A percentile compares a stretch with the other conserved stretches of the same genome.
Conservation (phyloP, 2,888 invertebrate species). For the Drosophila pegasa region DNA sequence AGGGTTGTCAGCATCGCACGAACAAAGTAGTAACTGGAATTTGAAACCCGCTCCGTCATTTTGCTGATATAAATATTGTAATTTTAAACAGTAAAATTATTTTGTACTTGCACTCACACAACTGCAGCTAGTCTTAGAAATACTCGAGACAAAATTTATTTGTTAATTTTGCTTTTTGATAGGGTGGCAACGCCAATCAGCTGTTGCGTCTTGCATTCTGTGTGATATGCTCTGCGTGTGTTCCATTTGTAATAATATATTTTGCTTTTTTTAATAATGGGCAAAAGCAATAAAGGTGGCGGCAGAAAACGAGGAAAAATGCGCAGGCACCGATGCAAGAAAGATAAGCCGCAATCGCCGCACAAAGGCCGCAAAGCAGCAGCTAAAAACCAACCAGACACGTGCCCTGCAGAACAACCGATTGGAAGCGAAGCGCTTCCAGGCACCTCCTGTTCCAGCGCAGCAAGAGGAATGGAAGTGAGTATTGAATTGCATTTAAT, state of each 20-base stretch:
- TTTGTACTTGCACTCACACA: background rate
- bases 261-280: conserved; percentile 10
- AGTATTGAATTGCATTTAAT: conserved; percentile 22
- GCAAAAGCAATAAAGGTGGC: conserved; percentile 11
- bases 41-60: no score
- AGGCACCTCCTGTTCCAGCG: background rate
- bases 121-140: background rate
- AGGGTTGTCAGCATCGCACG: conserved; percentile 34
- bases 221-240: background rate
- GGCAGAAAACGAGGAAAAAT: background rate
- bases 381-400: conserved; percentile 9
- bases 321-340: conserved; percentile 13
- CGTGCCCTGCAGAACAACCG: conserved; percentile 14
- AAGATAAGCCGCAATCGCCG: background rate
- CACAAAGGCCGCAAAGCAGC: conserved; percentile 1
- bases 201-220: conserved; percentile 23
- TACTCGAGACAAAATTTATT: background rate
- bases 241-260: background rate
- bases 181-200: conserved; percentile 37
- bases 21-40: background rate
- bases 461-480: background rate
- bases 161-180: no score
- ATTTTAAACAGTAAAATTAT: background rate
- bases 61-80: background rate
- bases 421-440: background rate